Conservation (phyloP, 2,888 invertebrate genomes). For the Criorhina ranunculi region DNA sequence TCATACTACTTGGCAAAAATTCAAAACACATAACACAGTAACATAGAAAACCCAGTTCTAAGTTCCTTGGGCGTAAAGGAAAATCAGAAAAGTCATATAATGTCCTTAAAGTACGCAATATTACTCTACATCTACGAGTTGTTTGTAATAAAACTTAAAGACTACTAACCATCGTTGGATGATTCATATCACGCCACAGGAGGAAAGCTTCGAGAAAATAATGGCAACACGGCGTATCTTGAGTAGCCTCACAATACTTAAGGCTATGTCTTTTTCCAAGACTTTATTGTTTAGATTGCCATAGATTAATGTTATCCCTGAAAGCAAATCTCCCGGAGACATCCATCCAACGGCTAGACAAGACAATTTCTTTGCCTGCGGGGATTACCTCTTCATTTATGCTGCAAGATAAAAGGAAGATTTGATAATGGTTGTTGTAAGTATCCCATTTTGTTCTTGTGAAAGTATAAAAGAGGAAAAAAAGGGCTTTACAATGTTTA, state of each 20-base stretch:
- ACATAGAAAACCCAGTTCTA: constrained; percentile 26
- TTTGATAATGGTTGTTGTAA: constrained; percentile 74
- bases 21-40: constrained; percentile 47
- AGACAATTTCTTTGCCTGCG: constrained; percentile 73
- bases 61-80: background rate
- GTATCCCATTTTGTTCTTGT: constrained; percentile 41
- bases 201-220: constrained; percentile 37
- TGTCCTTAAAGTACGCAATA: constrained; percentile 46
- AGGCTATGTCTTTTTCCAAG: constrained; percentile 69
- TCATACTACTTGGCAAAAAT: constrained; percentile 33
- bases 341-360: constrained; percentile 74
- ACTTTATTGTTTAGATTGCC: constrained; percentile 75
- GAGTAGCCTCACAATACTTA: constrained; percentile 72
- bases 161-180: constrained; percentile 23
- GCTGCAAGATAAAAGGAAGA: constrained; percentile 72
- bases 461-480: constrained; percentile 4
- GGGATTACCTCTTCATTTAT: constrained; percentile 75
- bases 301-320: constrained; percentile 75
- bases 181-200: constrained; percentile 48
- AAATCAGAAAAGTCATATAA: constrained; percentile 27
- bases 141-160: constrained; percentile 67
- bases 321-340: constrained; percentile 75
- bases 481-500: constrained; percentile 40
- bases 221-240: constrained; percentile 64
- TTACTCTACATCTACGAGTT: constrained; percentile 46